Conservation (phyloP, 2,113 vertebrate genomes). For the Aphyosemion australe region DNA sequence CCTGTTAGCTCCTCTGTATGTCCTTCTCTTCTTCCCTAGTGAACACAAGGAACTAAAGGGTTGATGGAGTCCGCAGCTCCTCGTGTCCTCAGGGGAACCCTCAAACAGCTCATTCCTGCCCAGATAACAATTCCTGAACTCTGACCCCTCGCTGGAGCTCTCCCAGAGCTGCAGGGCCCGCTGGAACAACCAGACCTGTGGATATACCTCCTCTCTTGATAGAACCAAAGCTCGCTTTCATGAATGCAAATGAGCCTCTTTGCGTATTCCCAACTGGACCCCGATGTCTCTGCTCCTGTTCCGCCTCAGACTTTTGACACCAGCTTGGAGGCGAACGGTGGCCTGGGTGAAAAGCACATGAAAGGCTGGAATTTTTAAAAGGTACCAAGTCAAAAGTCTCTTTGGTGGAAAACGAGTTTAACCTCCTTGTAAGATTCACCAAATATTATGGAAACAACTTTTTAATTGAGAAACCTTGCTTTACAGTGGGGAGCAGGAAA, state of each 20-base stretch:
- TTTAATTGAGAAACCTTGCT: too few species aligned
- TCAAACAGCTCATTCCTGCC: constrained; percentile 39
- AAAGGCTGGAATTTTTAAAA: too few species aligned
- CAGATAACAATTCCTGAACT: constrained; percentile 36
- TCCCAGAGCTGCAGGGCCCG: constrained; percentile 26
- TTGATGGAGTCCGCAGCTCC: constrained; percentile 67
- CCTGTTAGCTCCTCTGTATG: background rate
- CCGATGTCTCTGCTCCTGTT: constrained; percentile 35
- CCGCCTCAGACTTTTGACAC: constrained; percentile 26
- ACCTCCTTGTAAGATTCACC: too few species aligned
- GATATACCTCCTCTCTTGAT: constrained; percentile 24
- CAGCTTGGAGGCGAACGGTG: constrained; percentile 16
- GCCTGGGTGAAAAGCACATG: background rate
- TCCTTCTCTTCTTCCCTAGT: constrained; percentile 31
- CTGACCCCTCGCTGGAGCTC: constrained; percentile 35
- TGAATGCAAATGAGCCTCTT: constrained; percentile 43
- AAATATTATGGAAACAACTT: too few species aligned
- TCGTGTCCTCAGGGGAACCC: constrained; percentile 71
- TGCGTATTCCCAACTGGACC: constrained; percentile 33
- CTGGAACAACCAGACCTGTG: background rate
- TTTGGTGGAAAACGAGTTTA: too few species aligned
- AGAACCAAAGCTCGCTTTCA: constrained; percentile 41
- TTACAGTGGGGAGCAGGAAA: too few species aligned
- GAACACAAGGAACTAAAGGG: constrained; percentile 70
- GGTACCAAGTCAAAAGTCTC: too few species aligned